phyloP scores from a whole-genome alignment of 1,140 invertebrate species.

The Aleiodes sp. region DNA sequence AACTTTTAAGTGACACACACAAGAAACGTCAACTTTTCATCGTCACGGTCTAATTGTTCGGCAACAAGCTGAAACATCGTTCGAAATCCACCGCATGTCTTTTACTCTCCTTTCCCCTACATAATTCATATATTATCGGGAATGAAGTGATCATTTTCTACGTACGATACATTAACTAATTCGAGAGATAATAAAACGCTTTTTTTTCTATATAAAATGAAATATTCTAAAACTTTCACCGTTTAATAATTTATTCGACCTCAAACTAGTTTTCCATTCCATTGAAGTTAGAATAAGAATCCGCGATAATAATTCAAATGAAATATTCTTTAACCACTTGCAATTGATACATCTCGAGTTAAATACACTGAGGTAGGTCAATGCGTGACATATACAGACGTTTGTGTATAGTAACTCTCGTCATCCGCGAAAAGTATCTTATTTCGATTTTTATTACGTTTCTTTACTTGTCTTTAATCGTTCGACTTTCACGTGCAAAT shows the following conservation, averaged over 20 bases:
- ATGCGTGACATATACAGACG: not conserved
- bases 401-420: too few species aligned
- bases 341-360: conserved; percentile 31
- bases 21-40: conserved; percentile 26
- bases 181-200: too few species aligned
- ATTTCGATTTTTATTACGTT: conserved; percentile 14
- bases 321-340: conserved; percentile 27
- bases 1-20: conserved; percentile 24
- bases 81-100: not conserved
- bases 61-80: conserved; percentile 19
- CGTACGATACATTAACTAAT: too few species aligned
- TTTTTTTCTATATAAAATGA: too few species aligned
- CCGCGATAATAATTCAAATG: too few species aligned
- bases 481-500: conserved; percentile 19
- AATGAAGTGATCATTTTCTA: conserved; percentile 6
- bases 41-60: conserved; percentile 40
- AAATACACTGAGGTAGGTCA: conserved; percentile 35
- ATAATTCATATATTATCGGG: not conserved
- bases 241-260: conserved; percentile 39
- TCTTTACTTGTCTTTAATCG: not conserved
- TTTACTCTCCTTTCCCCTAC: conserved; percentile 14
- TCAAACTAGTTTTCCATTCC: conserved; percentile 37
- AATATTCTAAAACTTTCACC: conserved; percentile 47
- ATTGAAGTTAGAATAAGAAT: not conserved
- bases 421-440: conserved; percentile 23